Evolutionary conservation across 2,888 invertebrate species (phyloP).

Genomic region (Pelosia muscerda): DNA sequence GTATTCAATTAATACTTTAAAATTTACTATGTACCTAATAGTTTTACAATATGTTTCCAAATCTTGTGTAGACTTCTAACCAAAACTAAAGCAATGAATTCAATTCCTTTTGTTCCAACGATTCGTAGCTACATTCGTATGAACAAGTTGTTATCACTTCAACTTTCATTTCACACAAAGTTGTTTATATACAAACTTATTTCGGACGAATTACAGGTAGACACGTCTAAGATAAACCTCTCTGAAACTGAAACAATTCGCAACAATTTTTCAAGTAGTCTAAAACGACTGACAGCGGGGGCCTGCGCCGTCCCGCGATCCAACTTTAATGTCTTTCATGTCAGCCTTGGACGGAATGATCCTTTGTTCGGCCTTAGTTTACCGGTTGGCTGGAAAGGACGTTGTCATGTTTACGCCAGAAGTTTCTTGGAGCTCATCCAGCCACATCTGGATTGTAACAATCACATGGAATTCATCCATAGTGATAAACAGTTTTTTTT

Average conservation of each 20-base stretch:
- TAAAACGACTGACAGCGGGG: constrained; percentile 23
- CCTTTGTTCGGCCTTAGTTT: constrained; percentile 48
- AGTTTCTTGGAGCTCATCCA: constrained; percentile 79
- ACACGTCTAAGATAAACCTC: neutral
- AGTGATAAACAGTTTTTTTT: constrained; percentile 49
- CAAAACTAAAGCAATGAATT: neutral
- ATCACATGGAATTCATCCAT: constrained; percentile 67
- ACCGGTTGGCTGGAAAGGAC: constrained; percentile 65
- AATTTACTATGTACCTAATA: neutral
- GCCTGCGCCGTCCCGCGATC: constrained; percentile 37
- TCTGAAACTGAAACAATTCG: constrained; percentile 21
- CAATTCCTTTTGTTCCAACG: neutral
- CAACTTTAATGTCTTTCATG: constrained; percentile 59
- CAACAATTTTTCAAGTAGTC: constrained; percentile 31
- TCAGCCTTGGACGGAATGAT: constrained; percentile 33
- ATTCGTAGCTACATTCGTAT: neutral
- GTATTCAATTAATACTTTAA: neutral
- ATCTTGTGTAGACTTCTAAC: neutral
- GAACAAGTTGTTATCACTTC: neutral
- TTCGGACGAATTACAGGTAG: neutral
- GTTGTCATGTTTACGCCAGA: constrained; percentile 69
- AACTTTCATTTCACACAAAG: neutral
- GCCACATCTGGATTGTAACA: constrained; percentile 60
- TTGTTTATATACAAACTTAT: neutral
- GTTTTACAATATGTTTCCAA: neutral